Evolutionary conservation across 2,888 invertebrate species (phyloP), one percentile per base, ranked within the genome.

Genomic region (Hemistola chrysoprasaria): DNA sequence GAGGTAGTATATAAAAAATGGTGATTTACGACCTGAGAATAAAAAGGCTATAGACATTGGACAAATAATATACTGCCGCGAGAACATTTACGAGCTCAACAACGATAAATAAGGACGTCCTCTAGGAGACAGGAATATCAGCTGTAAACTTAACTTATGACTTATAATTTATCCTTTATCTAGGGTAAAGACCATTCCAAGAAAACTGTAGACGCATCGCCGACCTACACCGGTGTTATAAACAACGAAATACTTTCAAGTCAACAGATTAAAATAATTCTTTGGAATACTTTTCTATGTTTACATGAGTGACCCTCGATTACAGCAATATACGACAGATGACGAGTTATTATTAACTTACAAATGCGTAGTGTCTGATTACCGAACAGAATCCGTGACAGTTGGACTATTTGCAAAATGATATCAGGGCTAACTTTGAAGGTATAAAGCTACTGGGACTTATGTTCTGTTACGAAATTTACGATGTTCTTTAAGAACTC

Each of bases 291-390:
- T 37, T 6, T 11, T 28, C 21, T 31, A 11, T 47, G 40, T 52
- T 48, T 48, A 43, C 46, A 43, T 31, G 51, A 44, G 27, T 50
- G 40, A 31, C 43, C 42, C 42, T 40, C 40, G 39, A 40, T 30
- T 41, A 45, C 37, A 21, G 11, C 31, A 48, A 42, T 55, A 55
- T 52, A 46, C 43, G 56, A 65, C 60, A 50, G 52, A 69, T 71
- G 62, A 66, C 60, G 66, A 68, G 78, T 75, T 79, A 79, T 72
- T 78, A 75, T 72, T 78, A 78, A 77, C 72, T 72, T 69, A 62
- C 60, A 68, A 74, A 66, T 77, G 77, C 82, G 83, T 71, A 82
- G 83, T 82, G 77, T 78, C 81, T 76, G 69, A 72, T 81, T 76
- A 76, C 80, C 65, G 64, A 67, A 62, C 57, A 65, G 62, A 69